Conservation (phyloP, 2,888 invertebrate genomes). For the Aporophyla lueneburgensis region DNA sequence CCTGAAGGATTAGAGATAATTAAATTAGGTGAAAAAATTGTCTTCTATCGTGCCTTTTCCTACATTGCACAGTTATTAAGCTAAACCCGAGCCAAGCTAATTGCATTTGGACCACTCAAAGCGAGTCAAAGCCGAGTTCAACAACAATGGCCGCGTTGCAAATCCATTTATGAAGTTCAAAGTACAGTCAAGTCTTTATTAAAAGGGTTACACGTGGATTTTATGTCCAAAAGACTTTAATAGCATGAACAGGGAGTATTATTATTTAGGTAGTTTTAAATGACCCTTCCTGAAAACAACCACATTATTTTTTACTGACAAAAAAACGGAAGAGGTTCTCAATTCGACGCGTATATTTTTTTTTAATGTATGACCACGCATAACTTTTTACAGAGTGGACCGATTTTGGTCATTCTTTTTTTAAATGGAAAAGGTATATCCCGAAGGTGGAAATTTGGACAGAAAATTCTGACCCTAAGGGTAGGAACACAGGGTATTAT, state of each 20-base stretch:
- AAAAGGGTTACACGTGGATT: background rate
- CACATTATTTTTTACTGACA: too few relatives aligned
- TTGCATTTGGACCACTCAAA: constrained; percentile 21
- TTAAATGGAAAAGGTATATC: too few relatives aligned
- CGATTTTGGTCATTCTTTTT: too few relatives aligned
- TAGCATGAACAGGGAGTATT: background rate
- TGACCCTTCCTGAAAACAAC: background rate
- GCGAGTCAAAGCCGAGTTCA: background rate
- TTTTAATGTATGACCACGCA: too few relatives aligned
- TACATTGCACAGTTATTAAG: background rate
- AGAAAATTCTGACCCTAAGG: too few relatives aligned
- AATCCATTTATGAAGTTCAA: constrained; percentile 39
- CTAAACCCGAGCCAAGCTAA: constrained; percentile 3
- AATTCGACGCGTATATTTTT: too few relatives aligned
- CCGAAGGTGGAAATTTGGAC: too few relatives aligned
- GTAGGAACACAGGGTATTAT: too few relatives aligned
- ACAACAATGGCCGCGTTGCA: background rate
- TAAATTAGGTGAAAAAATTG: background rate
- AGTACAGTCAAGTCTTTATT: background rate
- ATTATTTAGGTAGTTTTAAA: background rate
- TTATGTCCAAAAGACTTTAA: background rate
- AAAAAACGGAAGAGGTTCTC: too few relatives aligned
- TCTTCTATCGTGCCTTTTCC: background rate
- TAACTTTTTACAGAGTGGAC: too few relatives aligned
- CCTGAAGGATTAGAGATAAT: background rate